These are phyloP conservation scores for Rhagonycha fulva DNA, from an alignment of 2,888 invertebrate species.

Conservation along the genomic window DNA sequence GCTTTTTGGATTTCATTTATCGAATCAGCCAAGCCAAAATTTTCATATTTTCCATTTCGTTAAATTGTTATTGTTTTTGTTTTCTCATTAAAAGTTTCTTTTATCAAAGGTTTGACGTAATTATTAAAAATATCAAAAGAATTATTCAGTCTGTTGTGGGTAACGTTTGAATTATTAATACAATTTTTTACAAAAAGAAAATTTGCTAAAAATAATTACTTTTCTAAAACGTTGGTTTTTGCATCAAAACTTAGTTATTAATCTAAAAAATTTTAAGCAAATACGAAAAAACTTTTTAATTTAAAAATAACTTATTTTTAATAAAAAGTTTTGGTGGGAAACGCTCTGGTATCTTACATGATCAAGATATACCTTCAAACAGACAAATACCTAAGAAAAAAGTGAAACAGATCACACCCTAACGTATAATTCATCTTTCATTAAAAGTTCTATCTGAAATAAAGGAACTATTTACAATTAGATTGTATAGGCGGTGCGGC, in stretches of 20 bases:
- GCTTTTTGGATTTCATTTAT: background rate
- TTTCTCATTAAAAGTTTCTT: background rate
- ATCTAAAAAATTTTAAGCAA: background rate
- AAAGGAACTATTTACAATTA: too few relatives aligned
- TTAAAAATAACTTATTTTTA: too few relatives aligned
- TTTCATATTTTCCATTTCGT: slow-evolving; percentile 5
- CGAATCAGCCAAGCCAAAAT: background rate
- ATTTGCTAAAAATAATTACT: background rate
- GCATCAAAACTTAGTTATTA: background rate
- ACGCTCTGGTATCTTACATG: too few relatives aligned
- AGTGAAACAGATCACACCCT: too few relatives aligned
- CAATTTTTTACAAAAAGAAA: background rate
- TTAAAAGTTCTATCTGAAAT: too few relatives aligned
- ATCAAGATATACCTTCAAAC: too few relatives aligned
- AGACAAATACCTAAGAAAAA: too few relatives aligned
- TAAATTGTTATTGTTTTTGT: slow-evolving; percentile 11
- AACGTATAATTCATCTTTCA: too few relatives aligned
- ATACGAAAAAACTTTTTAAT: too few relatives aligned
- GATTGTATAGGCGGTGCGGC: too few relatives aligned
- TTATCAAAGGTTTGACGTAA: slow-evolving; percentile 14
- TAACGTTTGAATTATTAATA: background rate
- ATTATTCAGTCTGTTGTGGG: slow-evolving; percentile 7
- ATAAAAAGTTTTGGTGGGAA: too few relatives aligned
- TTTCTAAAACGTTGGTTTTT: background rate
- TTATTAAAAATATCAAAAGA: slow-evolving; percentile 25